phyloP scores from a whole-genome alignment of 2,113 vertebrate species.

The Heterotilapia buettikoferi region DNA sequence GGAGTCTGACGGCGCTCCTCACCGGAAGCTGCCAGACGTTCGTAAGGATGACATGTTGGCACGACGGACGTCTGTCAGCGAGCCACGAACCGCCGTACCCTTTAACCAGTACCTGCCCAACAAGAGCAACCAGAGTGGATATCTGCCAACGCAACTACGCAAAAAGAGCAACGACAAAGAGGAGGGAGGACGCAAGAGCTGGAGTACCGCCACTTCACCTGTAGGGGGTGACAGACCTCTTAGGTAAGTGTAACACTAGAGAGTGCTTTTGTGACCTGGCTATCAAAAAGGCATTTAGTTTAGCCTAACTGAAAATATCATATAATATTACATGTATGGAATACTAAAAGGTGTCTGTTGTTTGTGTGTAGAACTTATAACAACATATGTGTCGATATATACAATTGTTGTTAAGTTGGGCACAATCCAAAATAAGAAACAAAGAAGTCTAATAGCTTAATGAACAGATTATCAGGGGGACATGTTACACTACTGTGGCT shows the following conservation, averaged over 20 bases:
- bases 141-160: slow-evolving; percentile 80
- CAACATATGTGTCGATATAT: neutral
- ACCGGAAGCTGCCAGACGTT: slow-evolving; percentile 89
- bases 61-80: slow-evolving; percentile 83
- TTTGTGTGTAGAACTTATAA: neutral
- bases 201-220: slow-evolving; percentile 89
- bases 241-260: slow-evolving; percentile 73
- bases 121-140: slow-evolving; percentile 90
- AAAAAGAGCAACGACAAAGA: slow-evolving; percentile 81
- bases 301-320: neutral
- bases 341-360: neutral
- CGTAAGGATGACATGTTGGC: slow-evolving; percentile 96
- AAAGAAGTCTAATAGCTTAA: neutral
- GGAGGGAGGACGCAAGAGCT: slow-evolving; percentile 84
- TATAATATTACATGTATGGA: neutral
- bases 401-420: neutral
- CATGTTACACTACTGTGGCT: neutral
- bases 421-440: neutral
- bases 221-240: slow-evolving; percentile 85
- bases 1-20: slow-evolving; percentile 84
- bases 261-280: neutral
- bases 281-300: neutral
- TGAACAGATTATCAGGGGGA: neutral
- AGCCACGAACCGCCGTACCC: slow-evolving; percentile 86
- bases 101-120: slow-evolving; percentile 99